Conservation (phyloP, 2,797 vertebrate genomes). For the Macroramphosus scolopax region DNA sequence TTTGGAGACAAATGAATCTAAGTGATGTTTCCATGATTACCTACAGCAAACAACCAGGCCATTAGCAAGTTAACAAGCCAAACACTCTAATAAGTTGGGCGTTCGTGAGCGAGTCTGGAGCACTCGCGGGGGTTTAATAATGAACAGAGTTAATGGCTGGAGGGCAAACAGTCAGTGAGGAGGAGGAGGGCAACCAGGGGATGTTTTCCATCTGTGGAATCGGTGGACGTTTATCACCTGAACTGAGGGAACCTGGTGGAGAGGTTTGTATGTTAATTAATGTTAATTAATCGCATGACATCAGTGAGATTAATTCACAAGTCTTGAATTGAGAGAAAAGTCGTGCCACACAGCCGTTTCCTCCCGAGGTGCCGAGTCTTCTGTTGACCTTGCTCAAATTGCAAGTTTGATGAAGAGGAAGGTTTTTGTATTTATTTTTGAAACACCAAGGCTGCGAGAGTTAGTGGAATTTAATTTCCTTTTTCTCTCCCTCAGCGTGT, state of each 20-base stretch:
- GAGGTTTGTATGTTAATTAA: slow-evolving; percentile 17
- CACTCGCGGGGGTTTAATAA: slow-evolving; percentile 51
- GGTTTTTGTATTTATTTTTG: slow-evolving; percentile 15
- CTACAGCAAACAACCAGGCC: slow-evolving; percentile 64
- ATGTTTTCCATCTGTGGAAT: slow-evolving; percentile 43
- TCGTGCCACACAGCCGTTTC: too few species aligned
- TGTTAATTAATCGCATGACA: neutral
- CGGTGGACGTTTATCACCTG: slow-evolving; percentile 11
- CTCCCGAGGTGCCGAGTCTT: too few species aligned
- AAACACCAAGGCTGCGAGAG: slow-evolving; percentile 20
- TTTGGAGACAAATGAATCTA: slow-evolving; percentile 63
- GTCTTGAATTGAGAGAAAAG: slow-evolving; percentile 19
- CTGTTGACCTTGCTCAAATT: neutral
- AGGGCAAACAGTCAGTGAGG: slow-evolving; percentile 37
- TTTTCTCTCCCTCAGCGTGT: slow-evolving; percentile 26
- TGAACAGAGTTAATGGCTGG: slow-evolving; percentile 47
- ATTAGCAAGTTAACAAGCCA: slow-evolving; percentile 71
- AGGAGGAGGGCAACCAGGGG: slow-evolving; percentile 2
- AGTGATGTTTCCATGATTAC: slow-evolving; percentile 63
- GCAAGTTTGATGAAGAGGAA: slow-evolving; percentile 1
- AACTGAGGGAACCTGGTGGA: slow-evolving; percentile 8
- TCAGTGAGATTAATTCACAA: too few species aligned
- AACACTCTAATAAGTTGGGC: slow-evolving; percentile 56
- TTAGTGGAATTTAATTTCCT: slow-evolving; percentile 31
- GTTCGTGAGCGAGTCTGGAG: slow-evolving; percentile 20